Conservation (phyloP, 2,888 invertebrate species). For the Pyrocoelia pectoralis region DNA sequence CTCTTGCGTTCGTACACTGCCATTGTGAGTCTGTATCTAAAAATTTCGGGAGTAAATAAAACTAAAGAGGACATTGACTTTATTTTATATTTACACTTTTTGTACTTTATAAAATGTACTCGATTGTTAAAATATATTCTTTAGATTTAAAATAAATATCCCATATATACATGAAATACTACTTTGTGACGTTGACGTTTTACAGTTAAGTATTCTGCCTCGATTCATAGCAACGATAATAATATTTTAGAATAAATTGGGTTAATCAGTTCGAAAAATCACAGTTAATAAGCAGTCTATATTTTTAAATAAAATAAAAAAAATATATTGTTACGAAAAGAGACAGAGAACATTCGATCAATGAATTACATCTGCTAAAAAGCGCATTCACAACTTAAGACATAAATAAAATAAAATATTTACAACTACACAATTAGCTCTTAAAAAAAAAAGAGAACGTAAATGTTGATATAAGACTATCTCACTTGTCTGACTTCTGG, state of each 20-base stretch:
- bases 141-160: conserved; percentile 16
- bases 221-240: neutral
- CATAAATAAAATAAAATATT: conserved; percentile 24
- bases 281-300: conserved; percentile 13
- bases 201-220: neutral
- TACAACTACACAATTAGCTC: conserved; percentile 19
- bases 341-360: conserved; percentile 19
- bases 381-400: conserved; percentile 27
- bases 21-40: conserved; percentile 78
- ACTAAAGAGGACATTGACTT: conserved; percentile 10
- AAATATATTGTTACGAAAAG: conserved; percentile 8
- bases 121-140: neutral
- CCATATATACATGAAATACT: conserved; percentile 14
- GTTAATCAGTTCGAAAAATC: conserved; percentile 18
- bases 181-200: neutral
- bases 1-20: conserved; percentile 81
- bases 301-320: neutral
- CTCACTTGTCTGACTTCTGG: conserved; percentile 61
- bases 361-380: conserved; percentile 18
- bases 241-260: neutral
- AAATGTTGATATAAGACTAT: conserved; percentile 56
- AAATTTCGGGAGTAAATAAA: conserved; percentile 40
- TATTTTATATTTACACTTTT: conserved; percentile 28
- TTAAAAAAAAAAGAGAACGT: conserved; percentile 23
- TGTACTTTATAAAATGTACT: conserved; percentile 30